Evolutionary conservation across 2,797 vertebrate species (phyloP), one percentile per base, ranked within the genome.

Genomic region (Taeniopygia guttata): DNA sequence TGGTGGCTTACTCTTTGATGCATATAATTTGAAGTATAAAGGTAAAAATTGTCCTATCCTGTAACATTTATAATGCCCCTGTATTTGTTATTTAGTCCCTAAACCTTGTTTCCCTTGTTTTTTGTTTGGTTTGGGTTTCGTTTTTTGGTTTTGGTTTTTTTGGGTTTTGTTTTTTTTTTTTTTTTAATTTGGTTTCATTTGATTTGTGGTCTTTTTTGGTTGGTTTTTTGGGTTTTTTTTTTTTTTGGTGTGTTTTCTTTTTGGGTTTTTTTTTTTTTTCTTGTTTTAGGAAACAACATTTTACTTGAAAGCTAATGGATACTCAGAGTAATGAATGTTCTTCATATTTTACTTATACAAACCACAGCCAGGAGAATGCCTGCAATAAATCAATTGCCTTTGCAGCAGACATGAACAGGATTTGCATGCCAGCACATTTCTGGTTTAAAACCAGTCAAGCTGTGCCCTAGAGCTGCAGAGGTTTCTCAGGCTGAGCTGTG

Each of bases 321-420:
- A 78, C 46, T 52, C 70, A 59, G 13, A 7, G 29, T 84, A 94
- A 89, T 77, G 23, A 94, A 60, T n/a, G 19, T 84, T 89, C 32
- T 93, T 93, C 29, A 77, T 88, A 78, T 87, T 92, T 95, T 95
- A 91, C 88, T 90, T 86, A 86, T 72, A 56, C 46, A 96, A 96
- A 95, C 25, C 38, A 73, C 81, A 80, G 77, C 60, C 78, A 83
- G 51, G 66, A 93, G 87, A 93, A 87, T 49, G 30, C n/a, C 66
- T 74, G 29, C 20, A 82, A 81, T 89, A 92, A 92, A 91, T 66
- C 59, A 94, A 43, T 46, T 38, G 32, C 21, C 49, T 89, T 79
- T 75, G 49, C 66, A 38, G 13, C 25, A 95, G 66, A 27, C 36
- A 26, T n/a, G 70, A 95, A 48, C 23, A 94, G 64, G 70, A 45